A percentile compares a stretch with the other conserved stretches of the same genome.
Conservation (phyloP, 2,888 invertebrate species). For the Latrodectus hesperus region DNA sequence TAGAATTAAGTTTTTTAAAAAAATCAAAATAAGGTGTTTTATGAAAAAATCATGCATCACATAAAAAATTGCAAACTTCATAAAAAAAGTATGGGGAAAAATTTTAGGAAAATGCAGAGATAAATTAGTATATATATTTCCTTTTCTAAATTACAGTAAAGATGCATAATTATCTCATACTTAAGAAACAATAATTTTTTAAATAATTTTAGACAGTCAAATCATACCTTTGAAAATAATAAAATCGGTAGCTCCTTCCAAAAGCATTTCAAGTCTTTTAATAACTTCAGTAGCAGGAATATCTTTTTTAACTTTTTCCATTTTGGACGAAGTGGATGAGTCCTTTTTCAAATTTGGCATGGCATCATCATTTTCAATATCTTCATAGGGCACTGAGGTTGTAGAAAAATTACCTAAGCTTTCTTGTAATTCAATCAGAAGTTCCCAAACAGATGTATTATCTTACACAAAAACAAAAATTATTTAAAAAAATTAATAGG, state of each 20-base stretch:
- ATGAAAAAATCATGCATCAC: no score
- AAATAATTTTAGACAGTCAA: no score
- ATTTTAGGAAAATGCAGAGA: no score
- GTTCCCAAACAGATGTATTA: constrained; percentile 51
- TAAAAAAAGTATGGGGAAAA: no score
- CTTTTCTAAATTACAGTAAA: no score
- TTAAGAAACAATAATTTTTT: no score
- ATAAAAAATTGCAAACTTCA: no score
- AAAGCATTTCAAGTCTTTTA: constrained; percentile 63
- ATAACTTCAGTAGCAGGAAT: constrained; percentile 53
- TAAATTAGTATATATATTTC: no score
- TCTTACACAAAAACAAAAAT: constrained; percentile 43
- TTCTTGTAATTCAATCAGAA: constrained; percentile 53
- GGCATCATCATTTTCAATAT: neutral
- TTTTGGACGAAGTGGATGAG: neutral
- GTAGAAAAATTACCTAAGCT: constrained; percentile 56
- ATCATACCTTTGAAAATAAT: constrained; percentile 66
- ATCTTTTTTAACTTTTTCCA: constrained; percentile 22
- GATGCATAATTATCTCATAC: no score
- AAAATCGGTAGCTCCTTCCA: constrained; percentile 67
- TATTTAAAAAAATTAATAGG: neutral
- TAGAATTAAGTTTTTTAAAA: no score
- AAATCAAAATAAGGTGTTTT: no score
- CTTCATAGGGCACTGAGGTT: constrained; percentile 30
- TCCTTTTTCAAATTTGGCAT: neutral